Evolutionary conservation across 2,888 invertebrate species (phyloP), one percentile per base, ranked within the genome.

Genomic region (Apeira syringaria): DNA sequence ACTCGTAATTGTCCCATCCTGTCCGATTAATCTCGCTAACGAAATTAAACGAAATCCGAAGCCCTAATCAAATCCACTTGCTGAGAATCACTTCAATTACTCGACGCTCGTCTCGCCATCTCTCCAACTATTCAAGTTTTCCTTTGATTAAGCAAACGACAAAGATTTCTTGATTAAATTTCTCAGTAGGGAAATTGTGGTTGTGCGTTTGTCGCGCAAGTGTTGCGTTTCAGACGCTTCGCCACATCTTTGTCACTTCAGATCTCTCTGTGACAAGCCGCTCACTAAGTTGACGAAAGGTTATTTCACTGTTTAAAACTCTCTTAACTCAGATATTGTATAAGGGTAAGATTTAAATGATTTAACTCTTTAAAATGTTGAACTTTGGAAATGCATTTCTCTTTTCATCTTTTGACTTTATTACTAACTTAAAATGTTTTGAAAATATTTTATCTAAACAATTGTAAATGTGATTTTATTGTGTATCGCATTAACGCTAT

Each of bases 111-210:
- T 20, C 20, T 20, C 20, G 7, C 20, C 20, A 20, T 53, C 50
- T 52, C 53, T 42, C 46, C 42, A 57, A 57, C 75, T 73, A 73
- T 74, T 74, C 68, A 71, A 78, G 73, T 77, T 73, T 68, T 63
- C 65, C 73, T 80, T 80, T 80, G 78, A 80, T 78, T 72, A 72
- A 76, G 68, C 71, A 68, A 55, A 64, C 65, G 65, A 68, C 70
- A 65, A 71, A 73, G 74, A 77, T 78, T 71, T 69, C 76, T 74
- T 79, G 79, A 80, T 81, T 80, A 80, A 80, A 79, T 63, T 58
- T 77, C 65, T 61, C 54, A 64, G 65, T 59, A 54, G 59, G 58
- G 63, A 66, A 42, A 54, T 54, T 59, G 66, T 53, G 64, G 60
- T 61, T 39, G 45, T 48, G 40, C 49, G 51, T 52, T 45, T 47